Percentiles rank a stretch among this genome's conserved stretches.
Evolutionary conservation across 1,140 invertebrate species (phyloP).

Genomic region (Caligus rogercresseyi): DNA sequence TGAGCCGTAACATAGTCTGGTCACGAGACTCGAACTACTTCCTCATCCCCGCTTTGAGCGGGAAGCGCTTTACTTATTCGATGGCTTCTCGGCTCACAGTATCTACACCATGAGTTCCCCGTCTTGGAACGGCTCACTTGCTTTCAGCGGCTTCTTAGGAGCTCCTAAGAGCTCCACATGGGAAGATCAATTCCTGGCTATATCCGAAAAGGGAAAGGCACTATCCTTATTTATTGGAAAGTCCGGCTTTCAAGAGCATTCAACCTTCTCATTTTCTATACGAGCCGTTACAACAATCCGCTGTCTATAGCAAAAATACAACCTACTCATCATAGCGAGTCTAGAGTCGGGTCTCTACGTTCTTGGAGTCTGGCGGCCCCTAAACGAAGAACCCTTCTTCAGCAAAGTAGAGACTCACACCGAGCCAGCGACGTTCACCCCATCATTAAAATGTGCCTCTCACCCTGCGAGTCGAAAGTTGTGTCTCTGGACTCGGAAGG

Average conservation of each 20-base stretch:
- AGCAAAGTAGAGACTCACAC: not conserved
- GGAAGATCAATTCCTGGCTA: not conserved
- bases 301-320: not conserved
- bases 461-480: not conserved
- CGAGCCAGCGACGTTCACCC: not conserved
- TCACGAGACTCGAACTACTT: not conserved
- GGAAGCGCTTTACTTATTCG: not conserved
- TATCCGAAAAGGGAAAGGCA: not conserved
- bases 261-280: not conserved
- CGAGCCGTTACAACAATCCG: not conserved
- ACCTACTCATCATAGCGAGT: not conserved
- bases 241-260: not conserved
- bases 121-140: not conserved
- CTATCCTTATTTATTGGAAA: not conserved
- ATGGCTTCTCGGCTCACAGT: not conserved
- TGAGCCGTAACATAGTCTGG: not conserved
- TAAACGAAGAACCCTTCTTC: not conserved
- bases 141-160: not conserved
- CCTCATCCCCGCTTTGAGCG: not conserved
- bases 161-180: not conserved
- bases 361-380: not conserved
- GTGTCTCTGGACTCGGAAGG: not conserved
- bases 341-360: not conserved
- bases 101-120: not conserved
- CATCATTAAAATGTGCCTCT: not conserved